Conservation (phyloP, 2,797 vertebrate genomes). For the Acestrorhynchus altus region DNA sequence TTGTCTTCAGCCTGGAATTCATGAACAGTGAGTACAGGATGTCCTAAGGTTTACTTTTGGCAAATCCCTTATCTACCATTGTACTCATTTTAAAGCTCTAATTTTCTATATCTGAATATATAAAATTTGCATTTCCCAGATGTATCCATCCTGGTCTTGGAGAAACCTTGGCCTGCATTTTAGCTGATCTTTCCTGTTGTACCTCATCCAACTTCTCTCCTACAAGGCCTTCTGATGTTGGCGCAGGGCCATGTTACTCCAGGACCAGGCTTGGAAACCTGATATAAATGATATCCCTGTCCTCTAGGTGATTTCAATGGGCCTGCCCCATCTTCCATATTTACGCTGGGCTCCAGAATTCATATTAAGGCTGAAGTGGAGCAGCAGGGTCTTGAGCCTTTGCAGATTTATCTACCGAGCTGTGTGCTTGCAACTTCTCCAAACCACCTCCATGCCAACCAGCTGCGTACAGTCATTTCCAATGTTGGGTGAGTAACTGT, state of each 20-base stretch:
- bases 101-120: too few relatives aligned
- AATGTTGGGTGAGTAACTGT: conserved; percentile 42
- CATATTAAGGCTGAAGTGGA: conserved; percentile 40
- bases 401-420: conserved; percentile 40
- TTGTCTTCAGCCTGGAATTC: conserved; percentile 43
- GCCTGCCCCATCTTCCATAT: conserved; percentile 23
- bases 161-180: too few relatives aligned
- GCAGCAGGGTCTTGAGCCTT: background rate
- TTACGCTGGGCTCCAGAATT: conserved; percentile 42
- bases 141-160: too few relatives aligned
- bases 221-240: background rate
- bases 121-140: too few relatives aligned
- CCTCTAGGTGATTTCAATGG: conserved; percentile 48
- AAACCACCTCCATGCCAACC: conserved; percentile 2
- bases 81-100: too few relatives aligned
- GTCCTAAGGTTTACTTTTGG: background rate
- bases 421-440: conserved; percentile 36
- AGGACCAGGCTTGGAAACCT: background rate
- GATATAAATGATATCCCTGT: background rate
- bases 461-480: conserved; percentile 36
- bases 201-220: too few relatives aligned
- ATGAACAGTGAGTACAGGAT: conserved; percentile 50
- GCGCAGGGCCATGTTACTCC: background rate
- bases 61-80: too few relatives aligned
- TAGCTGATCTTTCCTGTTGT: too few relatives aligned